phyloP scores from a whole-genome alignment of 2,113 vertebrate genomes.

The Ophiodon elongatus region DNA sequence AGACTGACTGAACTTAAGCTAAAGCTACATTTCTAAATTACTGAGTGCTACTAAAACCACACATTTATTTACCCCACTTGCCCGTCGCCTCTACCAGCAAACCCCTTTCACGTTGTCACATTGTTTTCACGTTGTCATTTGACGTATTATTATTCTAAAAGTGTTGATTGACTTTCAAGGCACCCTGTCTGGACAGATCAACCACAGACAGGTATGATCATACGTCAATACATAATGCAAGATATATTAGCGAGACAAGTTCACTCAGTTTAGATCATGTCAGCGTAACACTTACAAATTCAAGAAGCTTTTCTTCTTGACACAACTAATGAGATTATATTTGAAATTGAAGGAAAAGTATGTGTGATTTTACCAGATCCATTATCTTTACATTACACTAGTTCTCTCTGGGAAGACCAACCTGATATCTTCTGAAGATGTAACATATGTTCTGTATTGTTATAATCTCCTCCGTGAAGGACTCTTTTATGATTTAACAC shows the following conservation, averaged over 20 bases:
- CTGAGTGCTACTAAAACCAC: too few species aligned
- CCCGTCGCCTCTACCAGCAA: too few species aligned
- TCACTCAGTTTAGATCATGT: neutral
- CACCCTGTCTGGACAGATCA: neutral
- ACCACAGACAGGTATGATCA: neutral
- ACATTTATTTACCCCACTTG: too few species aligned
- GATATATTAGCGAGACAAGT: neutral
- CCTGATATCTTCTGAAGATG: neutral
- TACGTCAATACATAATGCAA: neutral
- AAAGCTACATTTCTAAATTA: too few species aligned
- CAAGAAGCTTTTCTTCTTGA: neutral
- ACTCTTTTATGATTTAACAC: neutral
- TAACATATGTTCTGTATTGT: neutral
- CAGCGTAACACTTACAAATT: neutral
- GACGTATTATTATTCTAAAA: neutral
- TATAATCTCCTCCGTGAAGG: neutral
- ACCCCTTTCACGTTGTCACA: too few species aligned
- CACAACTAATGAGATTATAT: neutral
- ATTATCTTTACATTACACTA: neutral
- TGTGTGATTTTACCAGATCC: neutral
- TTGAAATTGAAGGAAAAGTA: neutral
- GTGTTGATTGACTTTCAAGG: neutral
- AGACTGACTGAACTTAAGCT: too few species aligned
- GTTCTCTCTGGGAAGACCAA: neutral
- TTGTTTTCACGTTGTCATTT: neutral